Evolutionary conservation across 1,140 invertebrate species (phyloP).

Genomic region (Phymorhynchus buccinoides): DNA sequence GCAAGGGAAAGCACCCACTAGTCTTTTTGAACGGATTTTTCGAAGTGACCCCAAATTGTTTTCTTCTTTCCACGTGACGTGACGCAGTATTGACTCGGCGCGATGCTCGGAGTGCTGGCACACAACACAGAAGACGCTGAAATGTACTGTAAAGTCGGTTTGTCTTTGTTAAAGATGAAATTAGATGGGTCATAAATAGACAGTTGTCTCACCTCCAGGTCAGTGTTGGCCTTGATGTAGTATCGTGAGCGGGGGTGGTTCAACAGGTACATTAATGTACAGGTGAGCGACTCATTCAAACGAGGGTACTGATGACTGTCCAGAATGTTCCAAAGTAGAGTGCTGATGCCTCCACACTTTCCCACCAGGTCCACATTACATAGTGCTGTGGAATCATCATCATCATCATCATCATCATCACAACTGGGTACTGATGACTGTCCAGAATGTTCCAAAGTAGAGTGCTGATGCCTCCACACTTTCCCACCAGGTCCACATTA

Average conservation of each 20-base stretch:
- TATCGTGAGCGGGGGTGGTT: slow-evolving; percentile 87
- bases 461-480: slow-evolving; percentile 86
- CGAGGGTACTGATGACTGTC: slow-evolving; percentile 83
- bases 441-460: slow-evolving; percentile 87
- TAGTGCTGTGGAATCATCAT: too few species aligned
- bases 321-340: slow-evolving; percentile 85
- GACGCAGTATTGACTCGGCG: too few species aligned
- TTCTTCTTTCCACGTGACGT: too few species aligned
- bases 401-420: too few species aligned
- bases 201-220: slow-evolving; percentile 70
- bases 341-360: slow-evolving; percentile 86
- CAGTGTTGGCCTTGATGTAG: slow-evolving; percentile 80
- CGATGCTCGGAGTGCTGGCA: too few species aligned
- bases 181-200: too few species aligned
- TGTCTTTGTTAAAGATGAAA: too few species aligned
- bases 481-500: slow-evolving; percentile 86
- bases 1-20: too few species aligned
- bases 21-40: too few species aligned
- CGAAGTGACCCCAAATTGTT: too few species aligned
- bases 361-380: slow-evolving; percentile 87
- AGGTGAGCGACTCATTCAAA: slow-evolving; percentile 85
- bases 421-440: slow-evolving; percentile 83
- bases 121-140: too few species aligned
- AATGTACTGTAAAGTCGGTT: too few species aligned
- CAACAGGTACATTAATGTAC: slow-evolving; percentile 88